phyloP scores from a whole-genome alignment of 2,888 invertebrate genomes.

The Lacanobia oleracea region DNA sequence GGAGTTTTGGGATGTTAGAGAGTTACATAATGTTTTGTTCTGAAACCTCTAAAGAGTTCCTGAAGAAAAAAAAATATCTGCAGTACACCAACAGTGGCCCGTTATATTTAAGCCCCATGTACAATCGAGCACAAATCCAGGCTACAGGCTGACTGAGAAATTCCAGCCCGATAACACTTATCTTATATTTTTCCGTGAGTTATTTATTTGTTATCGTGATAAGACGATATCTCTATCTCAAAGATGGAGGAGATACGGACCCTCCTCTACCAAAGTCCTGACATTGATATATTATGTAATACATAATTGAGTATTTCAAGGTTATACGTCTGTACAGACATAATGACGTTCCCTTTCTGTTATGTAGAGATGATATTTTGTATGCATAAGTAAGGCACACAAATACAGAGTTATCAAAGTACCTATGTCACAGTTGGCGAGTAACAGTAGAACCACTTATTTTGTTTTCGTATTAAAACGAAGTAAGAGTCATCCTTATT shows the following conservation, averaged over 20 bases:
- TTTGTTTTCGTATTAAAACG: neutral
- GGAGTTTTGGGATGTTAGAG: too few species aligned
- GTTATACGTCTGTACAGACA: conserved; percentile 49
- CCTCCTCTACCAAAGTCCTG: neutral
- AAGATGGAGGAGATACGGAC: conserved; percentile 10
- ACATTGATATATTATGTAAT: conserved; percentile 15
- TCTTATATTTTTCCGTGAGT: neutral
- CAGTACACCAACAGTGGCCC: too few species aligned
- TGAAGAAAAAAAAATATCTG: too few species aligned
- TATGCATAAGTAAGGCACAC: conserved; percentile 74
- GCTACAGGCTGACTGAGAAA: too few species aligned
- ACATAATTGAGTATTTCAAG: conserved; percentile 58
- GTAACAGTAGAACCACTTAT: conserved; percentile 18
- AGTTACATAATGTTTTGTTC: too few species aligned
- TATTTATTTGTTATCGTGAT: conserved; percentile 1
- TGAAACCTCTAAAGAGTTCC: too few species aligned
- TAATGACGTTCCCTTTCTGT: conserved; percentile 63
- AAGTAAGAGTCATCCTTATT: neutral
- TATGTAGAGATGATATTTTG: conserved; percentile 72
- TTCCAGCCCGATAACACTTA: too few species aligned
- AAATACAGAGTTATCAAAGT: conserved; percentile 72
- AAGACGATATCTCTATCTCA: neutral
- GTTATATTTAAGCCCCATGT: too few species aligned
- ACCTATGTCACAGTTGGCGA: conserved; percentile 57
- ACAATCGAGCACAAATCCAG: too few species aligned